These are phyloP conservation scores for Drosophila oshimai DNA, from an alignment of 1,140 invertebrate species.

Conservation along the genomic window DNA sequence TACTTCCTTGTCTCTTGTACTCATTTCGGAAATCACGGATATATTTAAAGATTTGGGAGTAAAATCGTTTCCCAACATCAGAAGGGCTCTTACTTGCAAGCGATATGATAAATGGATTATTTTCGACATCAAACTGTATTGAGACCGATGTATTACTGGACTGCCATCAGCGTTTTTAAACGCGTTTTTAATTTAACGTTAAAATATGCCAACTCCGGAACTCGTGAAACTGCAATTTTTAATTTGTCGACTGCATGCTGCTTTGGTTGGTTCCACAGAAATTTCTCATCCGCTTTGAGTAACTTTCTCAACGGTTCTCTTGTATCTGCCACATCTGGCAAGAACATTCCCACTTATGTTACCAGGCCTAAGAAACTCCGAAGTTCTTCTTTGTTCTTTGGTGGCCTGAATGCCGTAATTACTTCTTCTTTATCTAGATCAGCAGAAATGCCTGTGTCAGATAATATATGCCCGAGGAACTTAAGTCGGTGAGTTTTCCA, in stretches of 20 bases:
- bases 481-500: not conserved
- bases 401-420: not conserved
- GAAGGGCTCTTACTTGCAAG: conserved; percentile 1
- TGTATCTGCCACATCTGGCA: no score
- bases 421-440: not conserved
- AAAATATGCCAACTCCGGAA: not conserved
- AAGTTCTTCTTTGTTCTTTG: not conserved
- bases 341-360: not conserved
- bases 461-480: not conserved
- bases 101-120: not conserved
- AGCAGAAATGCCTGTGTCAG: not conserved
- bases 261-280: no score
- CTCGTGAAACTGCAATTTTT: no score
- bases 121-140: not conserved
- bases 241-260: no score
- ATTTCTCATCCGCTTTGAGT: no score
- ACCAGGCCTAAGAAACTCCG: not conserved
- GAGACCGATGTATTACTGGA: not conserved
- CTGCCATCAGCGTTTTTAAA: not conserved
- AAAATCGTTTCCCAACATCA: not conserved
- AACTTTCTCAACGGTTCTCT: no score
- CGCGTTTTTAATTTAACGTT: not conserved
- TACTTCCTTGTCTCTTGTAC: conserved; percentile 1
- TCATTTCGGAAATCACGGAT: not conserved
- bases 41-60: not conserved